These are phyloP conservation scores for Tetrapedia diversipes DNA, from an alignment of 2,888 invertebrate genomes.

Conservation along the genomic window DNA sequence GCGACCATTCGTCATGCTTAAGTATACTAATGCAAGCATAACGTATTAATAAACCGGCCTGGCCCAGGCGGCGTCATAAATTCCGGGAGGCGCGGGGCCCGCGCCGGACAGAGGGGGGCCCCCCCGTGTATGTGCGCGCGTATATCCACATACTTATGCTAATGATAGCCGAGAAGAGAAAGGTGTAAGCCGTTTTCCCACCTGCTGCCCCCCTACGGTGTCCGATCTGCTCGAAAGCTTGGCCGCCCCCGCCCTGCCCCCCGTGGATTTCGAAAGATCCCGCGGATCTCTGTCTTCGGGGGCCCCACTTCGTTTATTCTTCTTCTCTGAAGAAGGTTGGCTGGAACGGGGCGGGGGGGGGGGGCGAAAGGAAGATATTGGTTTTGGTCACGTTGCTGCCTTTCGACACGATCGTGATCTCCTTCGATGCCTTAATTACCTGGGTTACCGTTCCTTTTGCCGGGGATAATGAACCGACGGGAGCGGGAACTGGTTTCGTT, in stretches of 20 bases:
- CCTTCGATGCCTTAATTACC: slow-evolving; percentile 60
- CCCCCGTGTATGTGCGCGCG: slow-evolving; percentile 60
- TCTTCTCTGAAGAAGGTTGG: too few species aligned
- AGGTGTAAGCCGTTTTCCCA: slow-evolving; percentile 77
- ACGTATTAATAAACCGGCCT: slow-evolving; percentile 81
- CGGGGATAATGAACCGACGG: background rate
- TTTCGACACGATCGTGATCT: slow-evolving; percentile 62
- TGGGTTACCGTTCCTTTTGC: too few species aligned
- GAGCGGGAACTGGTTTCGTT: background rate
- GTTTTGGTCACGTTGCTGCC: slow-evolving; percentile 26
- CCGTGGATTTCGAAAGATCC: slow-evolving; percentile 17
- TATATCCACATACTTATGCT: slow-evolving; percentile 78
- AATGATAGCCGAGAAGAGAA: slow-evolving; percentile 73
- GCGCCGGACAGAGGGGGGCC: slow-evolving; percentile 51
- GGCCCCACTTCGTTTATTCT: background rate
- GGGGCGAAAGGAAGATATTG: background rate
- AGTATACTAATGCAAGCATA: slow-evolving; percentile 81
- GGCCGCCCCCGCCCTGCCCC: slow-evolving; percentile 17
- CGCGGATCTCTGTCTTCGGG: slow-evolving; percentile 7
- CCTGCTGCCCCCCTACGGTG: slow-evolving; percentile 71
- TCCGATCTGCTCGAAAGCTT: slow-evolving; percentile 40
- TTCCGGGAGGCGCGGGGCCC: slow-evolving; percentile 69
- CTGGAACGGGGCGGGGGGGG: too few species aligned
- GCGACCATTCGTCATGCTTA: slow-evolving; percentile 82
- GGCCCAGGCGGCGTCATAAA: slow-evolving; percentile 73